phyloP scores from a whole-genome alignment of 2,797 vertebrate species.

The Hyperoplus immaculatus region DNA sequence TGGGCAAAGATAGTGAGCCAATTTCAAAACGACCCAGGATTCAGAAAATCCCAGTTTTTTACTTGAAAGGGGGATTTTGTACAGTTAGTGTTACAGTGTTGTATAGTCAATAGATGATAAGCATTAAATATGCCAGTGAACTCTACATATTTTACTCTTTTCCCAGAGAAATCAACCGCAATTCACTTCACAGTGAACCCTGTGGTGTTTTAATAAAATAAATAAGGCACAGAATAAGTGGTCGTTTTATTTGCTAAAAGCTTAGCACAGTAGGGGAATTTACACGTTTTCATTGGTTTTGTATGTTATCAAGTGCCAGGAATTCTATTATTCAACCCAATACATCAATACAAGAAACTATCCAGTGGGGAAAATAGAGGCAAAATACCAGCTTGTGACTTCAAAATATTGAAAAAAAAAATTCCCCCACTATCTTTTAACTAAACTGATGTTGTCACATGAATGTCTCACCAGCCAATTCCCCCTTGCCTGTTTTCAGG shows the following conservation, averaged over 20 bases:
- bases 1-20: neutral
- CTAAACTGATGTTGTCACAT: conserved; percentile 67
- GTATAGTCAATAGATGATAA: neutral
- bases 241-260: neutral
- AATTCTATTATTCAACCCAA: conserved; percentile 2
- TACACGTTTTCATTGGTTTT: neutral
- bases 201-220: neutral
- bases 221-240: neutral
- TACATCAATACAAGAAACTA: conserved; percentile 42
- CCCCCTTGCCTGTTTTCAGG: conserved; percentile 45
- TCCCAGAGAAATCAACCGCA: neutral
- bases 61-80: neutral
- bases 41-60: neutral
- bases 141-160: neutral
- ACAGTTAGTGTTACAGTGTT: neutral
- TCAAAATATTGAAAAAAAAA: conserved; percentile 45
- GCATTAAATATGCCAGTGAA: neutral
- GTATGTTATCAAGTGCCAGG: neutral
- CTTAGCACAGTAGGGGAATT: neutral
- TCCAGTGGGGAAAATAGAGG: conserved; percentile 14
- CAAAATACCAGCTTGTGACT: conserved; percentile 47
- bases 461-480: conserved; percentile 66
- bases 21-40: neutral
- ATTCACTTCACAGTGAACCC: neutral
- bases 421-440: conserved; percentile 56